These are phyloP conservation scores for Forbesichthys agassizii DNA, from an alignment of 2,113 vertebrate genomes.

Conservation along the genomic window DNA sequence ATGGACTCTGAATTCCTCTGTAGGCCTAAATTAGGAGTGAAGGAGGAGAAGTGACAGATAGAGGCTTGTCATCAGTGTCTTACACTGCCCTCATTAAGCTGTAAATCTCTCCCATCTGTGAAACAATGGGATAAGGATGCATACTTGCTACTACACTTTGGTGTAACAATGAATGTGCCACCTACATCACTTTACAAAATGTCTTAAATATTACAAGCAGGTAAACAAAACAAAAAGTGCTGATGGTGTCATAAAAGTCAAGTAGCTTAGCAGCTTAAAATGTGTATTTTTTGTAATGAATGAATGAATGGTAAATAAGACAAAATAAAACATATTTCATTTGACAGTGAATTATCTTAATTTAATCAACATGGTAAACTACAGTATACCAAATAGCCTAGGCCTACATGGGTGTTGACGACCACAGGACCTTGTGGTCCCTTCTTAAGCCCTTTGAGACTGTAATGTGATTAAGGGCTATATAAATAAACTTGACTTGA, in stretches of 20 bases:
- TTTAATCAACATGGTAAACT: too few species aligned
- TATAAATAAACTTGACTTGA: too few species aligned
- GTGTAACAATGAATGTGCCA: conserved; percentile 55
- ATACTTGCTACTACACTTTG: conserved; percentile 55
- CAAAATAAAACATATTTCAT: too few species aligned
- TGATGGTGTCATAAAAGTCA: conserved; percentile 8
- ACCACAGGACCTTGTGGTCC: too few species aligned
- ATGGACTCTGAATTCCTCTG: conserved; percentile 44
- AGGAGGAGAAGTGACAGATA: conserved; percentile 74
- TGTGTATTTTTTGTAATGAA: too few species aligned
- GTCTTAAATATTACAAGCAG: conserved; percentile 28
- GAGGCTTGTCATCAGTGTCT: conserved; percentile 49
- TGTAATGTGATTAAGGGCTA: too few species aligned
- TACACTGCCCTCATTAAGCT: conserved; percentile 72
- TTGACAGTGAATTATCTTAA: too few species aligned
- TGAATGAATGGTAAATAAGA: too few species aligned
- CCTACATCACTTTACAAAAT: conserved; percentile 57
- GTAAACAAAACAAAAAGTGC: conserved; percentile 57
- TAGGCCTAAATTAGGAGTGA: conserved; percentile 38
- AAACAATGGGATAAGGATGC: conserved; percentile 68
- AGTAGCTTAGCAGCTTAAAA: neutral
- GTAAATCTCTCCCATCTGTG: conserved; percentile 79
- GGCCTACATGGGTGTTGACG: too few species aligned
- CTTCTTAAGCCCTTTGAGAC: too few species aligned
- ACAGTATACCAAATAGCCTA: too few species aligned